Percentiles rank a stretch among this genome's conserved stretches.
These are phyloP conservation scores for Caenorhabditis japonica DNA, from an alignment of 2,888 invertebrate species.

Conservation along the genomic window DNA sequence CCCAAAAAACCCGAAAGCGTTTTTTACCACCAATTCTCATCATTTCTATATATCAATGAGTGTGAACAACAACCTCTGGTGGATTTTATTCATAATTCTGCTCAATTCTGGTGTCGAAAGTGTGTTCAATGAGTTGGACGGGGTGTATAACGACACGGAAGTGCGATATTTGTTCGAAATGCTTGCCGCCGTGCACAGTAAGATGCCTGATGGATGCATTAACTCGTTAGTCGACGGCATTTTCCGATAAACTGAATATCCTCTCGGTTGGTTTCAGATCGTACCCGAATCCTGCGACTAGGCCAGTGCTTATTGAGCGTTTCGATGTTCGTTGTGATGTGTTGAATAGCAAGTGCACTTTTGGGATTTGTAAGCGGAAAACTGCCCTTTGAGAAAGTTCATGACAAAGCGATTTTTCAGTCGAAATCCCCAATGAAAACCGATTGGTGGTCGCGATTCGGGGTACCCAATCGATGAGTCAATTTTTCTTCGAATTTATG, in stretches of 20 bases:
- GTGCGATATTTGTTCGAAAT: constrained; percentile 23
- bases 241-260: neutral
- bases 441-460: constrained; percentile 24
- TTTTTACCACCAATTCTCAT: too few species aligned
- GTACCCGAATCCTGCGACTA: constrained; percentile 10
- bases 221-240: constrained; percentile 19
- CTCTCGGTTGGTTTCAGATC: too few species aligned
- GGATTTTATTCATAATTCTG: too few species aligned
- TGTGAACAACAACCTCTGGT: too few species aligned
- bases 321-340: constrained; percentile 28
- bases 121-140: constrained; percentile 19
- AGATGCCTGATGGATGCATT: constrained; percentile 16
- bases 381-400: neutral
- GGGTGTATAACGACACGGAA: constrained; percentile 28
- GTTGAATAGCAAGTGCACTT: constrained; percentile 34
- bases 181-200: constrained; percentile 25
- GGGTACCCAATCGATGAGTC: constrained; percentile 35
- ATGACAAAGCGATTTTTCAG: neutral
- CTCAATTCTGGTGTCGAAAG: too few species aligned
- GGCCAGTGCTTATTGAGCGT: constrained; percentile 7
- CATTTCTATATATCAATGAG: too few species aligned
- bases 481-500: constrained; percentile 43
- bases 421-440: constrained; percentile 9
- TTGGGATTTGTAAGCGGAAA: constrained; percentile 19
- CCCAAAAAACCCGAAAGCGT: too few species aligned